Evolutionary conservation across 2,888 invertebrate genomes (phyloP).

Genomic region (Diogma glabrata): DNA sequence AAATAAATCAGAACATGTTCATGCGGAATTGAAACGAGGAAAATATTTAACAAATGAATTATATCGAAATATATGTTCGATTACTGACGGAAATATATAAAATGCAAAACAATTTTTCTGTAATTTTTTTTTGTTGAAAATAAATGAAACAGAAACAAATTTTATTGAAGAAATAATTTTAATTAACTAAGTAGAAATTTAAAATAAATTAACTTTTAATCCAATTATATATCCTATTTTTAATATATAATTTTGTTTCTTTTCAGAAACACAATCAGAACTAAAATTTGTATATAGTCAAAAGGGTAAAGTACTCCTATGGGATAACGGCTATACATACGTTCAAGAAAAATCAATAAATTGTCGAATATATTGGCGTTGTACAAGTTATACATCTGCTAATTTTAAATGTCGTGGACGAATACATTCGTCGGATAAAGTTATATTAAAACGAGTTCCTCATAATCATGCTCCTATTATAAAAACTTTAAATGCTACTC

Average conservation of each 20-base stretch:
- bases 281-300: slow-evolving; percentile 25
- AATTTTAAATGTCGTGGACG: slow-evolving; percentile 30
- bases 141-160: too few relatives aligned
- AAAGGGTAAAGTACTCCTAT: slow-evolving; percentile 30
- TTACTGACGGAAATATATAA: slow-evolving; percentile 5
- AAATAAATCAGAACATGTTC: slow-evolving; percentile 34
- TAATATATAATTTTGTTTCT: background rate
- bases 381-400: slow-evolving; percentile 33
- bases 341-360: slow-evolving; percentile 32
- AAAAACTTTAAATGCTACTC: too few relatives aligned
- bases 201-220: background rate
- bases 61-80: background rate
- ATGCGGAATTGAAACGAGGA: slow-evolving; percentile 34
- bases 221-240: background rate
- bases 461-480: slow-evolving; percentile 28
- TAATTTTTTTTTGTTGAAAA: background rate
- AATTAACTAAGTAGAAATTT: background rate
- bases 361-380: slow-evolving; percentile 35
- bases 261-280: slow-evolving; percentile 7
- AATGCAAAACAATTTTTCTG: background rate
- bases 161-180: too few relatives aligned
- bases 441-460: slow-evolving; percentile 26
- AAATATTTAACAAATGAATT: slow-evolving; percentile 25
- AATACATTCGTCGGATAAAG: slow-evolving; percentile 28
- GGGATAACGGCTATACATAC: slow-evolving; percentile 28